Evolutionary conservation across 2,113 vertebrate species (phyloP), one percentile per base, ranked within the genome.

Genomic region (Lophochroa leadbeateri): DNA sequence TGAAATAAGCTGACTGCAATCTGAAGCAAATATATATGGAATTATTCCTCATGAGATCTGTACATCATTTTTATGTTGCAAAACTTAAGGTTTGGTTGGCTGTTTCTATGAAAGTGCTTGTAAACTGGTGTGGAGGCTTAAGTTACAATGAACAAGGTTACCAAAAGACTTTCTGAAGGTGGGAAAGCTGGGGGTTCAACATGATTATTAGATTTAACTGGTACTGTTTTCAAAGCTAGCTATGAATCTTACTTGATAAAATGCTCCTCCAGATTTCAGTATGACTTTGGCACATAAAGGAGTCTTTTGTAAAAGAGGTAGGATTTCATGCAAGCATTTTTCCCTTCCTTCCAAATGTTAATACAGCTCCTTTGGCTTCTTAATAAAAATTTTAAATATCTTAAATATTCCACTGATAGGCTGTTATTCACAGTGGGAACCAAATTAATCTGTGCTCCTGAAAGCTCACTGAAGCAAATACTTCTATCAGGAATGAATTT

Each of bases 381-480:
- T 96, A 91, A 90, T 91, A 95, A 92, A 86, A 82, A 29, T 64
- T 90, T 52, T 68, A 71, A 97, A 50, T 86, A 67, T 85, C 71
- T 89, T 89, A 81, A 96, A 63, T 80, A 86, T 94, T 96, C 57
- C 41, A 61, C 39, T 72, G 75, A 69, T 89, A 75, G 55, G 46
- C 72, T 95, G 21, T 90, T 88, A 82, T 24, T 81, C 84, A 90
- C 52, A 79, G 9, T 37, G 49, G 72, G 76, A 86, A 55, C 44
- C 70, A 91, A 67, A 94, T 88, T 94, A 86, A 91, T 94, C 79
- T 72, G 43, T 60, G 49, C 63, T 90, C 50, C 74, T 84, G 61
- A 90, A 92, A 90, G 76, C 46, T 90, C 55, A 52, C 0, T 64
- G 93, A 94, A 92, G 82, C 82, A 80, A 95, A 90, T 82, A 82